phyloP scores from a whole-genome alignment of 2,888 invertebrate species.

The Beris chalybata region DNA sequence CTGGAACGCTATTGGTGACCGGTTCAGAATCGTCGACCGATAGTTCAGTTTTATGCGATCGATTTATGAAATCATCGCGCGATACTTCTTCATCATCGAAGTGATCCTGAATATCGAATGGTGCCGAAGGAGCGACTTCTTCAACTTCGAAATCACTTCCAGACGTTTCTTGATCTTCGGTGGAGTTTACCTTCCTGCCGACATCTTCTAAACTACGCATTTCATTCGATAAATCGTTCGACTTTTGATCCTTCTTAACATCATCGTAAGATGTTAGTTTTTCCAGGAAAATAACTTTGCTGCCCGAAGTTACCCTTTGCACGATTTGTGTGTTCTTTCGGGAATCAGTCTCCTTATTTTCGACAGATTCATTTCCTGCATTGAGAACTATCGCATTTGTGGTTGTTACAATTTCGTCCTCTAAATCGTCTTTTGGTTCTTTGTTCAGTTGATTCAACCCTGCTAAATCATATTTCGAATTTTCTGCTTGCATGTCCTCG shows the following conservation, averaged over 20 bases:
- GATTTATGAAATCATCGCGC: constrained; percentile 51
- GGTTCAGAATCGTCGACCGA: constrained; percentile 63
- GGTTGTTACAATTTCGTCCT: constrained; percentile 11
- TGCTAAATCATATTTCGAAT: constrained; percentile 34
- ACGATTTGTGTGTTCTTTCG: constrained; percentile 45
- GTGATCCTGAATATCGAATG: constrained; percentile 36
- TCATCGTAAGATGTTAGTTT: constrained; percentile 40
- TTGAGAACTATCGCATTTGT: constrained; percentile 9
- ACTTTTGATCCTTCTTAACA: constrained; percentile 15
- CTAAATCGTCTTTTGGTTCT: not conserved
- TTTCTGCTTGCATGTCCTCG: constrained; percentile 39
- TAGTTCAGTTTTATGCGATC: constrained; percentile 63
- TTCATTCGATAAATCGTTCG: constrained; percentile 11
- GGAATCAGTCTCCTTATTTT: not conserved
- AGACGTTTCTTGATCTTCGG: constrained; percentile 21
- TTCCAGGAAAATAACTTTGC: constrained; percentile 52
- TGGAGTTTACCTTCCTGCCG: not conserved
- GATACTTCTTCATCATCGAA: constrained; percentile 9
- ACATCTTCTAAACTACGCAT: not conserved
- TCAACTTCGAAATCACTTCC: constrained; percentile 17
- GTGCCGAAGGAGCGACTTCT: constrained; percentile 7
- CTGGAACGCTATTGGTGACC: constrained; percentile 52
- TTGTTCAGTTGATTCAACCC: not conserved
- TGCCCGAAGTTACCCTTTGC: constrained; percentile 51
- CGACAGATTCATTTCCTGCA: not conserved